Conservation (phyloP, 2,797 vertebrate genomes). For the Xenopus petersii region DNA sequence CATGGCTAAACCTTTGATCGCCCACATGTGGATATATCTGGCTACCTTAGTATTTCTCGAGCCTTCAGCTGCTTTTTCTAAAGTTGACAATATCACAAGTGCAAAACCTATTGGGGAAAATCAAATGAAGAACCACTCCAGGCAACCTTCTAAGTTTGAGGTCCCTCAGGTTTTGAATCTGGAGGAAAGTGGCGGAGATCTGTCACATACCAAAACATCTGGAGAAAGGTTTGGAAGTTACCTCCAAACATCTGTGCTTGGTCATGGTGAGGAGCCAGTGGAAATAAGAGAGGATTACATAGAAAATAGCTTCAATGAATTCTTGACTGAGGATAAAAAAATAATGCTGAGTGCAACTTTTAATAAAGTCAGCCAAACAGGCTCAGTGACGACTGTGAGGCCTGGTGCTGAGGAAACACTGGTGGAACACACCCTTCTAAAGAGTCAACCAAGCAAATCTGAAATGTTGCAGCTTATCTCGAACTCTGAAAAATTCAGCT, state of each 20-base stretch:
- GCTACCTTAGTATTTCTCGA: not conserved
- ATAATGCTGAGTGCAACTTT: not conserved
- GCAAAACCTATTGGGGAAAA: not conserved
- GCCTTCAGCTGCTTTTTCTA: conserved; percentile 3
- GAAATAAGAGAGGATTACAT: conserved; percentile 8
- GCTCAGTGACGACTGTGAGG: not conserved
- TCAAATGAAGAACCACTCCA: conserved; percentile 4
- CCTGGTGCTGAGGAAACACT: not conserved
- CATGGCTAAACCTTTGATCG: conserved; percentile 7
- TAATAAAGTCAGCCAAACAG: conserved; percentile 9
- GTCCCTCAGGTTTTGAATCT: not conserved
- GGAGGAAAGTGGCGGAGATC: conserved; percentile 7
- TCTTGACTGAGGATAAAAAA: conserved; percentile 1
- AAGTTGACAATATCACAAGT: conserved; percentile 3
- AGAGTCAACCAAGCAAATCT: not conserved
- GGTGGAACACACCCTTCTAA: not conserved
- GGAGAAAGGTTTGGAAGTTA: conserved; percentile 4
- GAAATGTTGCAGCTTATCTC: not conserved
- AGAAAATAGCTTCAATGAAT: conserved; percentile 12
- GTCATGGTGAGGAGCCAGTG: not conserved
- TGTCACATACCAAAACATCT: conserved; percentile 11
- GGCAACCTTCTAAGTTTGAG: not conserved
- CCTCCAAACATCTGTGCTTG: conserved; percentile 6
- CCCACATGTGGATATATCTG: not conserved
- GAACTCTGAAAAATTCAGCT: not conserved